These are phyloP conservation scores for Ichneumon xanthorius DNA, from an alignment of 2,888 invertebrate genomes.

Conservation along the genomic window DNA sequence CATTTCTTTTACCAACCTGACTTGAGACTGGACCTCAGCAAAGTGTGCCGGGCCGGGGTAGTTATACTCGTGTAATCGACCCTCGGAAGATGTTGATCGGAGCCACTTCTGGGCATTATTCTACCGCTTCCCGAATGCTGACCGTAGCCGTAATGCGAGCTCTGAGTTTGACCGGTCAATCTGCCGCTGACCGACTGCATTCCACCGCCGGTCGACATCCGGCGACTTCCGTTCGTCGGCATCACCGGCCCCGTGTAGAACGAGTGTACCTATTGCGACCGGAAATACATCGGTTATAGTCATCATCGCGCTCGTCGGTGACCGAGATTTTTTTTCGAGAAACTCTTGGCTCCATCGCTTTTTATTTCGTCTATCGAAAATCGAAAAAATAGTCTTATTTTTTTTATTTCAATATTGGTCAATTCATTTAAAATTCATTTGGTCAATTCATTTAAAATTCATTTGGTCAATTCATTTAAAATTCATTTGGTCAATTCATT, in stretches of 20 bases:
- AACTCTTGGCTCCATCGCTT: conserved; percentile 43
- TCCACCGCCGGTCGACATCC: conserved; percentile 89
- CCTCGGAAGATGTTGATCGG: conserved; percentile 95
- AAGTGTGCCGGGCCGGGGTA: conserved; percentile 91
- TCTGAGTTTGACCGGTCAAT: conserved; percentile 85
- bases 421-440: no score
- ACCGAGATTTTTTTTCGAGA: conserved; percentile 8
- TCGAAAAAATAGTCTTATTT: not conserved
- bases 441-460: no score
- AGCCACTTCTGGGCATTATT: conserved; percentile 93
- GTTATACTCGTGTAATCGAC: conserved; percentile 92
- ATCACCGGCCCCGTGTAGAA: conserved; percentile 89
- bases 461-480: no score
- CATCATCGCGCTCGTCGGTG: conserved; percentile 5
- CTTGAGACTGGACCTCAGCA: conserved; percentile 92
- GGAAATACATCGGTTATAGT: conserved; percentile 52
- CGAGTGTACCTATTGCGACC: conserved; percentile 89
- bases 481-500: no score
- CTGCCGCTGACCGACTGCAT: conserved; percentile 84
- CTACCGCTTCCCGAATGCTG: conserved; percentile 86
- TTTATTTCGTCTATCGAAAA: not conserved
- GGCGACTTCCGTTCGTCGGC: conserved; percentile 85
- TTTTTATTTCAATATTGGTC: not conserved
- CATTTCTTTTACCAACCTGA: conserved; percentile 84
- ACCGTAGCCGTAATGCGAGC: conserved; percentile 84